These are phyloP conservation scores for Orgyia antiqua DNA, from an alignment of 2,888 invertebrate genomes.

Conservation along the genomic window DNA sequence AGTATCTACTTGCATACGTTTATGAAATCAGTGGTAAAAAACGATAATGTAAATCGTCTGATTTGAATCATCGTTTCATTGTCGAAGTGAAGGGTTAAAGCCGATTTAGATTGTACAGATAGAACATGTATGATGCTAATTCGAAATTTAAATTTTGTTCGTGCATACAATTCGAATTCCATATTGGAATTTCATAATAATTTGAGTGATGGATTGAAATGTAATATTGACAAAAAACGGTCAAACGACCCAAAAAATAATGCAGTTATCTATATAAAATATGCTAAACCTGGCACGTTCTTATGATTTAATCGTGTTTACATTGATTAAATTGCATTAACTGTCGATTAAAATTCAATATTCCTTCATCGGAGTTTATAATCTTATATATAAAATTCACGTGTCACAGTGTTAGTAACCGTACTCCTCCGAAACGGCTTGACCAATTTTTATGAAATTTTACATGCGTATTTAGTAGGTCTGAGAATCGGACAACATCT, in stretches of 20 bases:
- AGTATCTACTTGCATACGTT: constrained; percentile 15
- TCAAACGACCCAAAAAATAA: background rate
- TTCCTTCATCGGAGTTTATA: constrained; percentile 7
- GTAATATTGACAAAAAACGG: constrained; percentile 23
- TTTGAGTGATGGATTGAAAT: constrained; percentile 38
- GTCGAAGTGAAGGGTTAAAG: constrained; percentile 49
- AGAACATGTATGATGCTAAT: constrained; percentile 57
- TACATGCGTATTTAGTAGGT: no score
- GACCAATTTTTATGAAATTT: no score
- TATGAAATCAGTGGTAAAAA: constrained; percentile 7
- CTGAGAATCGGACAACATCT: no score
- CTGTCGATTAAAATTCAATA: constrained; percentile 11
- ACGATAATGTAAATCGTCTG: constrained; percentile 28
- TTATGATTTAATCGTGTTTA: constrained; percentile 8
- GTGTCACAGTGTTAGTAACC: no score
- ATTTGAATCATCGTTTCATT: constrained; percentile 23
- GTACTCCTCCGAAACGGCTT: no score
- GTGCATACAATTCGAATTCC: constrained; percentile 44
- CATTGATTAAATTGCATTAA: constrained; percentile 14
- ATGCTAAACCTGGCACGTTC: background rate
- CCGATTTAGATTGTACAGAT: constrained; percentile 67
- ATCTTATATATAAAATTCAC: no score
- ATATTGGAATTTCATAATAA: background rate
- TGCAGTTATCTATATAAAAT: background rate
- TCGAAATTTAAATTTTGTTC: constrained; percentile 54